Conservation (phyloP, 2,797 vertebrate genomes). For the Vespertilio murinus region DNA sequence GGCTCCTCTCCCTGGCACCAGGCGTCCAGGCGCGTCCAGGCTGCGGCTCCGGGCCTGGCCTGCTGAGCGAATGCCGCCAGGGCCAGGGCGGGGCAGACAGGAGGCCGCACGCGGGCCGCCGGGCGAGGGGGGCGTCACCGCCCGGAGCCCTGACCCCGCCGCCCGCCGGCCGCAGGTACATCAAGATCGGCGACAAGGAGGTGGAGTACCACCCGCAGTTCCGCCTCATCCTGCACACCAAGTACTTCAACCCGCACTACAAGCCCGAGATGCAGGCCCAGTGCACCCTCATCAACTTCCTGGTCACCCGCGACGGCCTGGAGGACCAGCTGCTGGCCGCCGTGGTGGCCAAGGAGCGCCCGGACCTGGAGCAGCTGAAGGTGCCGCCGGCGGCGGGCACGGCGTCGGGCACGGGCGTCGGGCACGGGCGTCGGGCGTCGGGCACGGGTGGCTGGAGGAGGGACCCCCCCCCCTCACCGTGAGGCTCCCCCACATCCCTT, state of each 20-base stretch:
- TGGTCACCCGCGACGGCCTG: constrained; percentile 85
- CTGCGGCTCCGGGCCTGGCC: rapidly evolving
- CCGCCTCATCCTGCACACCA: constrained; percentile 87
- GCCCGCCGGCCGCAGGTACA: constrained; percentile 76
- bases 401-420: too few species aligned
- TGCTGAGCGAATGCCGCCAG: rapidly evolving
- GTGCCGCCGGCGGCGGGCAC: constrained; percentile 53
- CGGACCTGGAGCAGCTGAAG: constrained; percentile 85
- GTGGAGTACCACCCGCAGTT: constrained; percentile 84
- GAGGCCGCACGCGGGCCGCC: rapidly evolving
- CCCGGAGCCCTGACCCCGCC: rapidly evolving
- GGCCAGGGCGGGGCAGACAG: not conserved
- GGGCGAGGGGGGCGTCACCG: rapidly evolving
- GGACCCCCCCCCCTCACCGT: rapidly evolving
- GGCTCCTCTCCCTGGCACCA: not conserved
- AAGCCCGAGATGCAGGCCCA: constrained; percentile 88
- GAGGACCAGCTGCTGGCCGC: constrained; percentile 87
- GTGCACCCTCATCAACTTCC: constrained; percentile 88
- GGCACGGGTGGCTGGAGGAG: rapidly evolving
- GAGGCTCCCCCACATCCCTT: not conserved
- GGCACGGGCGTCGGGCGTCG: too few species aligned
- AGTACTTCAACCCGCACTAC: constrained; percentile 86
- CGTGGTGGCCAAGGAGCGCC: constrained; percentile 85
- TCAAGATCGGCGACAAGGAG: constrained; percentile 85
- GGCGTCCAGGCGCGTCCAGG: rapidly evolving